Evolutionary conservation across 1,140 invertebrate species (phyloP).

Genomic region (Hetaerina americana): DNA sequence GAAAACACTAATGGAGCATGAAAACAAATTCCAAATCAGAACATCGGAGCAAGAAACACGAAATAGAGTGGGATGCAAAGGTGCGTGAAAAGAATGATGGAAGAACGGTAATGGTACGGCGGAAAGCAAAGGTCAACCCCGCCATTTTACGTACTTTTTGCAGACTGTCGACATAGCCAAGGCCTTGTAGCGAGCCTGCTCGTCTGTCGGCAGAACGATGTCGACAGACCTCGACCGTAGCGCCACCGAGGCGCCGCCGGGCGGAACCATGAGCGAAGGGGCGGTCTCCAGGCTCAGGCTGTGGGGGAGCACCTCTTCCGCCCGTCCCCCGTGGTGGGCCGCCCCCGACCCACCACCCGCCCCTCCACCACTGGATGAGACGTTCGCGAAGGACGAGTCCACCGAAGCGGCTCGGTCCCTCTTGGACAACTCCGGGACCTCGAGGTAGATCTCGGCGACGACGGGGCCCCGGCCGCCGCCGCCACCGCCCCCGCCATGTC

Average conservation of each 20-base stretch:
- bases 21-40: too few relatives aligned
- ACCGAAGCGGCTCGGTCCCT: conserved; percentile 71
- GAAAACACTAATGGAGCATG: too few relatives aligned
- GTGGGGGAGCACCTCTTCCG: not conserved
- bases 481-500: conserved; percentile 29
- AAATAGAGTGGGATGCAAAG: too few relatives aligned
- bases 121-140: too few relatives aligned
- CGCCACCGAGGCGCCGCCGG: conserved; percentile 30
- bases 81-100: too few relatives aligned
- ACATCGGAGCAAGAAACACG: too few relatives aligned
- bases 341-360: conserved; percentile 44
- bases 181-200: conserved; percentile 70
- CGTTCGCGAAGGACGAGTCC: conserved; percentile 64
- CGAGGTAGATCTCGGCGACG: conserved; percentile 60
- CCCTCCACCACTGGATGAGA: conserved; percentile 47
- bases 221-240: conserved; percentile 78
- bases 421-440: conserved; percentile 60
- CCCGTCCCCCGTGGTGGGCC: conserved; percentile 28
- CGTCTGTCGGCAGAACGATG: conserved; percentile 75
- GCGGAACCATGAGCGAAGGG: conserved; percentile 2
- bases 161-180: conserved; percentile 24
- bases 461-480: conserved; percentile 36
- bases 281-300: not conserved
- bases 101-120: too few relatives aligned
- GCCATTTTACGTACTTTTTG: conserved; percentile 5